These are phyloP conservation scores for Drosophila arawakana DNA, from an alignment of 1,140 invertebrate genomes.

Conservation along the genomic window DNA sequence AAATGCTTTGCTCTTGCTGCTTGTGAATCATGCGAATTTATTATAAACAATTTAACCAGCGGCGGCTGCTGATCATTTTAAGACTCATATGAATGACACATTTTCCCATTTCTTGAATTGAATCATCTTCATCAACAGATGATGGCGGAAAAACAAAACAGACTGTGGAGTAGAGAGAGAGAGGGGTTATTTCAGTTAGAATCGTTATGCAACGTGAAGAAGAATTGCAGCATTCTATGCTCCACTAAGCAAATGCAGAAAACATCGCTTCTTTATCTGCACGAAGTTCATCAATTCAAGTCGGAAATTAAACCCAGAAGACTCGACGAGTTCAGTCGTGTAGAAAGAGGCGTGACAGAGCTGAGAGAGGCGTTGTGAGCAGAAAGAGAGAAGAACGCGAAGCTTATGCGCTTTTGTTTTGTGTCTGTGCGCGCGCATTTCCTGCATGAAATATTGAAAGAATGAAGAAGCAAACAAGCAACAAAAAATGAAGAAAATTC, in stretches of 20 bases:
- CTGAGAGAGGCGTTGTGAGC: background rate
- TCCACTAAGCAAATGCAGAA: slow-evolving; percentile 62
- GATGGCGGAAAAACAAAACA: slow-evolving; percentile 4
- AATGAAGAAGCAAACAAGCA: slow-evolving; percentile 10
- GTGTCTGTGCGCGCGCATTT: slow-evolving; percentile 53
- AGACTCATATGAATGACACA: slow-evolving; percentile 67
- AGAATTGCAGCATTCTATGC: slow-evolving; percentile 68
- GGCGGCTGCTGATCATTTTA: slow-evolving; percentile 36
- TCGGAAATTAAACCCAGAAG: slow-evolving; percentile 68
- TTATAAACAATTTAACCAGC: slow-evolving; percentile 67
- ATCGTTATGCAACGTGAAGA: slow-evolving; percentile 59
- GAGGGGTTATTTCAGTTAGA: background rate
- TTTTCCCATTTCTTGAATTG: slow-evolving; percentile 61
- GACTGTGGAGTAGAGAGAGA: background rate
- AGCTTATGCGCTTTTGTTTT: slow-evolving; percentile 62
- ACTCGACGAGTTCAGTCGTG: slow-evolving; percentile 65
- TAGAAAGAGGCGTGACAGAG: slow-evolving; percentile 66
- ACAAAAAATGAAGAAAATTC: slow-evolving; percentile 32
- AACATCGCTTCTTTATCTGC: slow-evolving; percentile 54
- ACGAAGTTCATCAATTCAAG: slow-evolving; percentile 79
- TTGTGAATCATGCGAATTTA: slow-evolving; percentile 68
- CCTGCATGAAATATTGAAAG: slow-evolving; percentile 62
- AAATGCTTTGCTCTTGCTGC: slow-evolving; percentile 4
- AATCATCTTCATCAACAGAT: slow-evolving; percentile 48
- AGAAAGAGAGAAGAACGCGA: slow-evolving; percentile 12